Evolutionary conservation across 2,113 vertebrate genomes (phyloP), one percentile per base, ranked within the genome.

Genomic region (Microcebus tavaratra): DNA sequence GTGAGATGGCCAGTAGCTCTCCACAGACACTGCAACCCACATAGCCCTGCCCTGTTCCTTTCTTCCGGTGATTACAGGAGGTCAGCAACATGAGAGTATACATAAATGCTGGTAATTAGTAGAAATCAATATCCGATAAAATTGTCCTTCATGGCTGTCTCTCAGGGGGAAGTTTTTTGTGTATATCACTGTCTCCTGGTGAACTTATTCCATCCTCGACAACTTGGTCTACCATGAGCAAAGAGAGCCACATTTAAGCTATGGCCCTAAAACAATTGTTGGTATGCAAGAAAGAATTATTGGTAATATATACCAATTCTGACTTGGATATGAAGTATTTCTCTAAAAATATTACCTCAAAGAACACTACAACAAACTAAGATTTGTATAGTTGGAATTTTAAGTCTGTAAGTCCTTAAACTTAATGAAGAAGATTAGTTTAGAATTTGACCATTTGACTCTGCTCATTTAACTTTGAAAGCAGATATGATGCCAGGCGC

Each of bases 301-400:
- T 92, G 65, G 53, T 72, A 61, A 78, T 53, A 27, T 39, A 84
- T 23, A 50, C 34, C 76, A 78, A 25, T 84, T 93, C 31, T 91
- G 29, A 88, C 59, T 93, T 95, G 89, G 17, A 53, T 50, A 23
- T 72, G 45, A 79, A 96, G 27, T 87, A n/a, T 68, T 89, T 80
- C 57, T 88, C 76, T 82, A 63, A 87, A 97, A 84, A 50, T 80
- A 59, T 59, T 53, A 48, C 55, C 65, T 82, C 20, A 36, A 27
- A 92, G 25, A 83, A 57, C 15, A 88, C 31, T 42, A 50, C 9
- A 80, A 27, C 21, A 88, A 94, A 82, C 4, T 45, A 72, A 50
- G 31, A 85, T 90, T 79, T 96, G 13, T 70, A n/a, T 34, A 57
- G 9, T 79, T 91, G 76, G 25, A 81, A 75, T 36, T 79, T 0